These are phyloP conservation scores for Eidolon helvum DNA, from an alignment of 2,113 vertebrate genomes.

Conservation along the genomic window DNA sequence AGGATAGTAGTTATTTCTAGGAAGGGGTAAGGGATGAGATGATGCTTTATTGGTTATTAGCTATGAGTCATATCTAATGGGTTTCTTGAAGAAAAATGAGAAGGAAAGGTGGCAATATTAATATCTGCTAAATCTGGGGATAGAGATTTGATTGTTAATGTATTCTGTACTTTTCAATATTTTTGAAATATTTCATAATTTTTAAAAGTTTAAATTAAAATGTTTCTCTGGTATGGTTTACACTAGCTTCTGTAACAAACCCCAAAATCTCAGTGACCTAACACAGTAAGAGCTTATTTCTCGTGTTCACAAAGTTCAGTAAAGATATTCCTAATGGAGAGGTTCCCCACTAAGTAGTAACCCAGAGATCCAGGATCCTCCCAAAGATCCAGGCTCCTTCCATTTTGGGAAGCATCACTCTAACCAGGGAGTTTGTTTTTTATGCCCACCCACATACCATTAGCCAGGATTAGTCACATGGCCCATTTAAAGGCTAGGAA, in stretches of 20 bases:
- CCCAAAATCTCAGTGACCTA: background rate
- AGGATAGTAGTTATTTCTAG: background rate
- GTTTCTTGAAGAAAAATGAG: conserved; percentile 18
- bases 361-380: background rate
- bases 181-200: conserved; percentile 13
- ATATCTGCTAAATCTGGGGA: background rate
- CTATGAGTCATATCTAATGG: background rate
- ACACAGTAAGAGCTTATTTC: conserved; percentile 1
- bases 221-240: background rate
- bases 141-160: background rate
- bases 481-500: background rate
- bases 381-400: background rate
- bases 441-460: background rate
- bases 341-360: background rate
- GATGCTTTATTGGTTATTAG: background rate
- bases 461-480: background rate
- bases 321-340: background rate
- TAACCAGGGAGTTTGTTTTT: background rate
- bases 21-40: background rate
- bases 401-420: background rate
- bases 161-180: conserved; percentile 8
- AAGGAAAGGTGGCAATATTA: background rate
- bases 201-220: background rate
- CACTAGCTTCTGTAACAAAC: background rate
- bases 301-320: background rate